Base-by-base conservation (phyloP, 35 echinoderm and acorn worm genomes). In the Hemicentrotus pulcherrimus region DNA sequence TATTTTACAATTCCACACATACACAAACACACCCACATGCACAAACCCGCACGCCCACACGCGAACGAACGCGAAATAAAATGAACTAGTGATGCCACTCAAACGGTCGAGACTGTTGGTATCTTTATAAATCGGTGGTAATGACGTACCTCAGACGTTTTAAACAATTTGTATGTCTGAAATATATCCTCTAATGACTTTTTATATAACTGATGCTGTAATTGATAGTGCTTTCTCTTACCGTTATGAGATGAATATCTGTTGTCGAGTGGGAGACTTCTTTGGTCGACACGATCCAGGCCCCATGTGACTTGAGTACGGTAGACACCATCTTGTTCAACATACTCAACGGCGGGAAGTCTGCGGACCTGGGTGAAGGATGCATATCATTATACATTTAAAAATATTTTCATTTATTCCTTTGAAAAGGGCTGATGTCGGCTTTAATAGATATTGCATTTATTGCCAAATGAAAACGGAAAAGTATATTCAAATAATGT, bases 291-390 rank as follows among this genome's bases (percentile, higher is more conserved):
- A 89, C 87, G 87, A 18, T 89, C 87, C 16, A 89, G 87, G 13
- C 87, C 87, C 87, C 87, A 89, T 46, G 31, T 46, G 31, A 89
- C 87, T 46, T 89, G 87, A 15, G 87, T 22, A 41, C 87, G 87
- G 61, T 71, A 71, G 61, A 71, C 61, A n/a, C 61, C 61, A 24
- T 71, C 61, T 15, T 71, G 61, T 24, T 71, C 61, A 24, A 71
- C 61, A 71, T 71, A 71, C 24, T 71, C 61, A 71, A 71, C 61
- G 61, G 61, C 61, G 61, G 61, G 61, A 71, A 71, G 16, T 24
- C 61, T 24, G 6, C 61, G 61, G 61, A 71, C 61, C 61, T 71
- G 61, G 14, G 24, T 24, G 16, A 71, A 71, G 22, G 6, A 71
- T 19, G 6, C 16, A 24, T 24, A 24, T 71, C 16, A 28, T 5